phyloP scores from a whole-genome alignment of 1,140 invertebrate species.

The Eumeta japonica region DNA sequence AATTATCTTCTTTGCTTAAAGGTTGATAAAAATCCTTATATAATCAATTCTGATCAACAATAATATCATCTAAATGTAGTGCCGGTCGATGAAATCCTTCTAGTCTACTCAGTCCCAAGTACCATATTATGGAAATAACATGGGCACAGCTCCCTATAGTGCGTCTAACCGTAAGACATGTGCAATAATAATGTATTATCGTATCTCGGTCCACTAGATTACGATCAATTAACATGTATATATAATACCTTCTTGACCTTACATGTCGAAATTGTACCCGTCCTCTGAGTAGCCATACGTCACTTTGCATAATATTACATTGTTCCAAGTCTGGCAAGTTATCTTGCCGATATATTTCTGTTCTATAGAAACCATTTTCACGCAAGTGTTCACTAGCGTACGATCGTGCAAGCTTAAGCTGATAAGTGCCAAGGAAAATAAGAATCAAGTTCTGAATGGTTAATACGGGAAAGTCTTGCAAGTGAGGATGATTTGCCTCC shows the following conservation, averaged over 20 bases:
- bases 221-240: neutral
- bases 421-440: neutral
- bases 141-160: constrained; percentile 1
- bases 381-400: neutral
- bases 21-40: too few relatives aligned
- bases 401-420: neutral
- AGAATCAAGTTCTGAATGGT: neutral
- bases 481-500: neutral
- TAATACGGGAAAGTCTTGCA: neutral
- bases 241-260: neutral
- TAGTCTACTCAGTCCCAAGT: neutral
- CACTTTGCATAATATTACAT: constrained; percentile 1
- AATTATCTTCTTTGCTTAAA: too few relatives aligned
- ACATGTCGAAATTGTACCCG: neutral
- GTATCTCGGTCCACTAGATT: neutral
- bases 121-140: neutral
- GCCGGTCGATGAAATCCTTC: neutral
- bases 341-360: neutral
- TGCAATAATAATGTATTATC: constrained; percentile 1
- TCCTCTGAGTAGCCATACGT: constrained; percentile 1
- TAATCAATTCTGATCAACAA: too few relatives aligned
- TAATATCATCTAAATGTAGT: constrained; percentile 2
- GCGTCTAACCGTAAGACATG: constrained; percentile 1
- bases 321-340: constrained; percentile 1
- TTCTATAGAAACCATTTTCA: neutral